Conservation (phyloP, 2,888 invertebrate genomes). For the Himalopsyche anomala region DNA sequence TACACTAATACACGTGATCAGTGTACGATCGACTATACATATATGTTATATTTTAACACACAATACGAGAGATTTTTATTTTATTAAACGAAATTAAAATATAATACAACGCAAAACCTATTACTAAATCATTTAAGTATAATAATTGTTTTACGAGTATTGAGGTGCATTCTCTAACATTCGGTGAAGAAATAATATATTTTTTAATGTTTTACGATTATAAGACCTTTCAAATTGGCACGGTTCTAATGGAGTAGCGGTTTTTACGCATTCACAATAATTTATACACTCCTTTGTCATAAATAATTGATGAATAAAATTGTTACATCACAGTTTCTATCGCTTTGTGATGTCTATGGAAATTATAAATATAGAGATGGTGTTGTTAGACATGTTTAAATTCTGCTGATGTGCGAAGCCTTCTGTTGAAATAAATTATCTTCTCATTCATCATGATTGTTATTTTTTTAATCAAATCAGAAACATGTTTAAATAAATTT, state of each 20-base stretch:
- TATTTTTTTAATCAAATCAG: slow-evolving; percentile 3
- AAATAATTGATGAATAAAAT: not conserved
- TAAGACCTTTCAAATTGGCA: not conserved
- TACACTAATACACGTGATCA: too few relatives aligned
- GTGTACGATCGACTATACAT: not conserved
- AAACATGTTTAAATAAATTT: not conserved
- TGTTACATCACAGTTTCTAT: not conserved
- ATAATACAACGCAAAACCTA: not conserved
- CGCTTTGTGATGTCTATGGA: not conserved
- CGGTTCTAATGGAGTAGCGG: not conserved
- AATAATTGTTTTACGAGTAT: not conserved
- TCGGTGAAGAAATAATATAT: slow-evolving; percentile 13
- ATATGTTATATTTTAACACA: slow-evolving; percentile 21
- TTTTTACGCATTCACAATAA: not conserved
- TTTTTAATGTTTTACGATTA: slow-evolving; percentile 1
- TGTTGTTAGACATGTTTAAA: not conserved
- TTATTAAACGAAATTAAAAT: not conserved
- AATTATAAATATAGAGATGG: not conserved
- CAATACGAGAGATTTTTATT: not conserved
- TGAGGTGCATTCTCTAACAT: slow-evolving; percentile 25
- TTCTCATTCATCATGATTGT: slow-evolving; percentile 4
- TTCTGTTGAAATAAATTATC: slow-evolving; percentile 10
- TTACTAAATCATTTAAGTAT: slow-evolving; percentile 33
- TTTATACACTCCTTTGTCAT: not conserved
- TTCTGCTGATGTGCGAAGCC: slow-evolving; percentile 2